Percentiles rank a stretch among this genome's conserved stretches.
phyloP scores from a whole-genome alignment of 2,888 invertebrate species.

The Hyposoter dolosus region DNA sequence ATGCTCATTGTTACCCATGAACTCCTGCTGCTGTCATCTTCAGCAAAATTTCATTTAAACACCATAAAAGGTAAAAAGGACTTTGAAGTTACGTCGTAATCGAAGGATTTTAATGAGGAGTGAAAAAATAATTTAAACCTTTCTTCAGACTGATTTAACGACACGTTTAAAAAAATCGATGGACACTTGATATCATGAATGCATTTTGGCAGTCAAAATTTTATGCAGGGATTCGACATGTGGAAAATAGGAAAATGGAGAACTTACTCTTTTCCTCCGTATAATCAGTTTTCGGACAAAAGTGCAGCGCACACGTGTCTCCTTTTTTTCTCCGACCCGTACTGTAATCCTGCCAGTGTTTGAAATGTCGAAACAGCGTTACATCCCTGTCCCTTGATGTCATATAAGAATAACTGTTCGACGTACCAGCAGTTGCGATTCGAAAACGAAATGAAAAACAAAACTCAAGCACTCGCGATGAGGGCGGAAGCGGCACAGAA shows the following conservation, averaged over 20 bases:
- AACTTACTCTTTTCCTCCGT: neutral
- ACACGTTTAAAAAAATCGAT: no score
- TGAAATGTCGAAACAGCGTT: slow-evolving; percentile 23
- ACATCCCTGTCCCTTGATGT: slow-evolving; percentile 26
- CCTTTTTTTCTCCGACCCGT: slow-evolving; percentile 31
- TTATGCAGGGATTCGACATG: no score
- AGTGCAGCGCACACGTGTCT: slow-evolving; percentile 4
- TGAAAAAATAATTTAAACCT: no score
- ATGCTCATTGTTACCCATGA: slow-evolving; percentile 25
- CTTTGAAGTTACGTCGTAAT: neutral
- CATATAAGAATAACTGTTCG: slow-evolving; percentile 38
- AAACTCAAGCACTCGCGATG: slow-evolving; percentile 31
- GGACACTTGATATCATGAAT: no score
- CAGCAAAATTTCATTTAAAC: neutral
- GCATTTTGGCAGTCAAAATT: no score
- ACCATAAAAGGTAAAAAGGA: neutral
- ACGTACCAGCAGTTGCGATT: slow-evolving; percentile 37
- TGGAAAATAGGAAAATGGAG: neutral
- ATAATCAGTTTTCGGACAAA: slow-evolving; percentile 36
- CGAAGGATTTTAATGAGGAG: no score
- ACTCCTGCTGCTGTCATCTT: slow-evolving; percentile 11
- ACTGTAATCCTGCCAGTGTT: neutral
- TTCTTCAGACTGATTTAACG: no score
- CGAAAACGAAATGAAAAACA: slow-evolving; percentile 37
- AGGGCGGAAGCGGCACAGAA: slow-evolving; percentile 50